Evolutionary conservation across 37 sponge, comb jelly and placozoan species (phyloP).

Genomic region (Lycopodina hypogea): DNA sequence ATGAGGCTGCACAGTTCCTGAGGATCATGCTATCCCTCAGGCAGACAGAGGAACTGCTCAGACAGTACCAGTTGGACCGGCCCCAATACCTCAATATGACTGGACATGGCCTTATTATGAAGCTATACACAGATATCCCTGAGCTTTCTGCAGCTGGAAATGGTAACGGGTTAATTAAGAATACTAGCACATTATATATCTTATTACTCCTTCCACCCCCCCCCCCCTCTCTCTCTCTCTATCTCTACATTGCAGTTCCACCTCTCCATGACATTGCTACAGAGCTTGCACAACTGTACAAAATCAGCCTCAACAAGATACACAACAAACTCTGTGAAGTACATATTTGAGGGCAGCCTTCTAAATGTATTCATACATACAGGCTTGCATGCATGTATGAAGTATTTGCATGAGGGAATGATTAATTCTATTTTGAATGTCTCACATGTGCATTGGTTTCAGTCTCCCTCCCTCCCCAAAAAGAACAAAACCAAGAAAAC

Average conservation of each 20-base stretch:
- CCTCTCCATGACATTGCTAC: slow-evolving; percentile 22
- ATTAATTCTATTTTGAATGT: too few relatives aligned
- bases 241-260: slow-evolving; percentile 5
- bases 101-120: slow-evolving; percentile 8
- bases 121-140: slow-evolving; percentile 28
- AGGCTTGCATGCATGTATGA: too few relatives aligned
- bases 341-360: too few relatives aligned
- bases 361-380: too few relatives aligned
- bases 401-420: too few relatives aligned
- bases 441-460: too few relatives aligned
- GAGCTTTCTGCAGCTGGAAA: not conserved
- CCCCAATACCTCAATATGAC: slow-evolving; percentile 6
- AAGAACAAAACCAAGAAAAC: too few relatives aligned
- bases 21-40: not conserved
- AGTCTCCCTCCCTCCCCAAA: too few relatives aligned
- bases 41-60: slow-evolving; percentile 24
- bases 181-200: not conserved
- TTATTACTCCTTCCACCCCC: too few relatives aligned
- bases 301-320: slow-evolving; percentile 30
- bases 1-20: slow-evolving; percentile 11
- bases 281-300: slow-evolving; percentile 23
- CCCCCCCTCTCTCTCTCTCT: too few relatives aligned
- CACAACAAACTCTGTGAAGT: slow-evolving; percentile 39
- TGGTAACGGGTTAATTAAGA: not conserved
- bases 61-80: slow-evolving; percentile 8